These are phyloP conservation scores for Pentalonia nigronervosa DNA, from an alignment of 1,140 invertebrate genomes.

Conservation along the genomic window DNA sequence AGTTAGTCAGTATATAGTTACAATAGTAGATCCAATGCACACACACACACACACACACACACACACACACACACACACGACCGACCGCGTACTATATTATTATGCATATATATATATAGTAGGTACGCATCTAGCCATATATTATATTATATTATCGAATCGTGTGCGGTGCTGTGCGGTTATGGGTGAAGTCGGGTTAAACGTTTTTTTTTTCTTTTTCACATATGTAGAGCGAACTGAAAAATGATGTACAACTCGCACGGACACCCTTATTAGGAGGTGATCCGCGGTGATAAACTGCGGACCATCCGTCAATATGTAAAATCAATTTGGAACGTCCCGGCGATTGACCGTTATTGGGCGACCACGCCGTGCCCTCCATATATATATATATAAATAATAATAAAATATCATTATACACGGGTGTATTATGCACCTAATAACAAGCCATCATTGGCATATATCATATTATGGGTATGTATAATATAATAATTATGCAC, in stretches of 20 bases:
- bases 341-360: slow-evolving; percentile 24
- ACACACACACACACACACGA: too few species aligned
- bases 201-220: neutral
- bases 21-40: neutral
- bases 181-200: slow-evolving; percentile 39
- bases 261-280: slow-evolving; percentile 38
- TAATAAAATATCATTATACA: neutral
- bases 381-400: neutral
- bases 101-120: neutral
- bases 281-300: slow-evolving; percentile 25
- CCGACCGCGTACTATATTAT: too few species aligned
- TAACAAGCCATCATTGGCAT: neutral
- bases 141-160: neutral
- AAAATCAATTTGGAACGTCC: slow-evolving; percentile 44
- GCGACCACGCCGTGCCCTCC: slow-evolving; percentile 1
- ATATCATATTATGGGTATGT: neutral
- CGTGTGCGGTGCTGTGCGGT: neutral
- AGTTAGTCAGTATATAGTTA: neutral
- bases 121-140: neutral
- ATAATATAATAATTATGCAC: neutral
- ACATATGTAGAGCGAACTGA: slow-evolving; percentile 10
- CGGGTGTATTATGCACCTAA: neutral
- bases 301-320: slow-evolving; percentile 30
- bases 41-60: neutral
- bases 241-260: slow-evolving; percentile 24